These are phyloP conservation scores for Lordiphosa collinella DNA, from an alignment of 1,140 invertebrate genomes.

Conservation along the genomic window DNA sequence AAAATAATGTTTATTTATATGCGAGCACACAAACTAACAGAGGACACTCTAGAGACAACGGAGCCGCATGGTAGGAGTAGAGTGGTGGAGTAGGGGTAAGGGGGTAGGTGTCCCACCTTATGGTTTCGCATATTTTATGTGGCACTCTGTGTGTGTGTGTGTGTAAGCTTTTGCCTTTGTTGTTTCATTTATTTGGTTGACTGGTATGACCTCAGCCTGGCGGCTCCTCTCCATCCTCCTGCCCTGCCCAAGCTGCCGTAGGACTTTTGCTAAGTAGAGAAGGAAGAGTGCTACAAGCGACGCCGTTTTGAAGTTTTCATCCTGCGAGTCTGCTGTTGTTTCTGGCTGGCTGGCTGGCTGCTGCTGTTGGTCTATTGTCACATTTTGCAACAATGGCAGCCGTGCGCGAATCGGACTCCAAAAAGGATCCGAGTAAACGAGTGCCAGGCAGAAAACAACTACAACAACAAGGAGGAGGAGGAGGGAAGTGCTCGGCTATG, in stretches of 20 bases:
- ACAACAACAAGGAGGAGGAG: conserved; percentile 29
- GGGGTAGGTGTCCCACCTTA: conserved; percentile 24
- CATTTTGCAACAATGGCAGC: conserved; percentile 67
- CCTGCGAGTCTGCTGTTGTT: conserved; percentile 21
- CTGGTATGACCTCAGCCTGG: conserved; percentile 68
- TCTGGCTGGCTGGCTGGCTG: conserved; percentile 15
- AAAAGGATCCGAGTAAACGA: conserved; percentile 47
- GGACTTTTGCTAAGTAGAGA: conserved; percentile 36
- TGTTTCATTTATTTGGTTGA: conserved; percentile 76
- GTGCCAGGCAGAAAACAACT: conserved; percentile 6
- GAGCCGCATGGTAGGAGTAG: conserved; percentile 23
- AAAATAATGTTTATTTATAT: conserved; percentile 67
- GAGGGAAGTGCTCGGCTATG: conserved; percentile 21
- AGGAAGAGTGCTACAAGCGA: conserved; percentile 17
- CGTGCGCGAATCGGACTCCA: conserved; percentile 67
- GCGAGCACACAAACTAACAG: conserved; percentile 22
- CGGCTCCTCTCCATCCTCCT: conserved; percentile 25
- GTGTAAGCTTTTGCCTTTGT: conserved; percentile 46
- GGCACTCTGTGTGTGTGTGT: conserved; percentile 27
- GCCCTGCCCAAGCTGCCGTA: not conserved
- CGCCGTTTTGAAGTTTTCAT: conserved; percentile 35
- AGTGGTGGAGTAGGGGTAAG: not conserved
- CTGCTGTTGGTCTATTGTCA: conserved; percentile 57
- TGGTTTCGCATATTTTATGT: conserved; percentile 73
- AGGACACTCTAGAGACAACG: conserved; percentile 43